Conservation (phyloP, 1,140 invertebrate genomes). For the Pomacea maculata region DNA sequence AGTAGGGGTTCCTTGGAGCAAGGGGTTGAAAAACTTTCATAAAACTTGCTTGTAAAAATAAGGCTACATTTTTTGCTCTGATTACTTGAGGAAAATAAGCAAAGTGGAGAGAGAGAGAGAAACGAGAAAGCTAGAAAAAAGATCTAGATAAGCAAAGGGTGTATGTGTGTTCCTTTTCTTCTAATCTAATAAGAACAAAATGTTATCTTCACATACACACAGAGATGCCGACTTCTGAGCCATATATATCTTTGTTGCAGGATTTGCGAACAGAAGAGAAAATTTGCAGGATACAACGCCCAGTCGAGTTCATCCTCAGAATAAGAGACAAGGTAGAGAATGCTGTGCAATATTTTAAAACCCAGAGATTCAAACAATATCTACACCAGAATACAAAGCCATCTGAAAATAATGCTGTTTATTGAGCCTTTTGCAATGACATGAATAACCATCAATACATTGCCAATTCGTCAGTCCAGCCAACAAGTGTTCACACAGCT, state of each 20-base stretch:
- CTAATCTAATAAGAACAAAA: background rate
- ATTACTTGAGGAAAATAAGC: background rate
- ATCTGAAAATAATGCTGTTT: too few relatives aligned
- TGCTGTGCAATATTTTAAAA: background rate
- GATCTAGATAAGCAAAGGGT: background rate
- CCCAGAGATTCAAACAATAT: too few relatives aligned
- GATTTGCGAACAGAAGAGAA: background rate
- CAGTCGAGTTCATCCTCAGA: background rate
- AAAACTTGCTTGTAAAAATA: background rate
- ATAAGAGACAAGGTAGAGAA: slow-evolving; percentile 3
- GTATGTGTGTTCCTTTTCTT: background rate
- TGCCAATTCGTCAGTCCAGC: too few relatives aligned
- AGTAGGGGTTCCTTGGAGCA: background rate
- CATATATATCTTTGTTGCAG: background rate
- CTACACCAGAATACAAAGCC: too few relatives aligned
- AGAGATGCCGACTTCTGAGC: background rate
- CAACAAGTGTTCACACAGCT: too few relatives aligned
- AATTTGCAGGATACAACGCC: background rate
- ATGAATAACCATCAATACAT: too few relatives aligned
- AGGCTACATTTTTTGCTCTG: background rate
- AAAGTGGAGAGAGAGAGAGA: background rate
- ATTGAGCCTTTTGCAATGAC: too few relatives aligned
- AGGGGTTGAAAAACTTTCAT: background rate
- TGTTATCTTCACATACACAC: background rate
- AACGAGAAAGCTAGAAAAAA: background rate